A percentile compares a stretch with the other conserved stretches of the same genome.
Conservation (phyloP, 2,113 vertebrate species). For the Alligator mississippiensis region DNA sequence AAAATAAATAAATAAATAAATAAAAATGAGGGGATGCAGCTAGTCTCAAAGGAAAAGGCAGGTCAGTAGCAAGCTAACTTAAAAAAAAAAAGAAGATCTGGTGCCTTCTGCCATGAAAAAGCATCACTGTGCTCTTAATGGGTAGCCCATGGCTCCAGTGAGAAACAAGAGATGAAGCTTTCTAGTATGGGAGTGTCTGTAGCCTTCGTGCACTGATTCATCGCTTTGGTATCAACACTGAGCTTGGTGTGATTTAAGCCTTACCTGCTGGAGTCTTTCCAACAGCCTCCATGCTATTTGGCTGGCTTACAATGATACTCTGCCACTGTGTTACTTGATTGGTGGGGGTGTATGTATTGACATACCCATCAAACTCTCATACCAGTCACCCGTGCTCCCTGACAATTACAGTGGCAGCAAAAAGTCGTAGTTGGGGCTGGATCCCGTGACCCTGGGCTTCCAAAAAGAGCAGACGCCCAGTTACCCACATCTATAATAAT, state of each 20-base stretch:
- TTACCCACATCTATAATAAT: neutral
- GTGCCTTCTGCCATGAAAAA: neutral
- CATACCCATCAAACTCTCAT: slow-evolving; percentile 31
- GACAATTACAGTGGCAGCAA: neutral
- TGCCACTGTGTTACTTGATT: neutral
- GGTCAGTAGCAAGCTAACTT: slow-evolving; percentile 28
- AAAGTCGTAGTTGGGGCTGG: neutral
- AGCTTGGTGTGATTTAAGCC: neutral
- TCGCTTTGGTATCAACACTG: neutral
- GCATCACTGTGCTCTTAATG: neutral
- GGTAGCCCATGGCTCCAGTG: neutral
- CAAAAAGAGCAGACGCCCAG: neutral
- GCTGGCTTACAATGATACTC: neutral
- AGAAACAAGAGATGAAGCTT: neutral
- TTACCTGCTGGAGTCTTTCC: slow-evolving; percentile 23
- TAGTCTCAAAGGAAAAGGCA: slow-evolving; percentile 48
- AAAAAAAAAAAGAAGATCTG: neutral
- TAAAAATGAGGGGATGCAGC: neutral
- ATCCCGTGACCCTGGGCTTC: neutral
- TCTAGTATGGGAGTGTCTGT: neutral
- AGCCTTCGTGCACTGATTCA: neutral
- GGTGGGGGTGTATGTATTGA: slow-evolving; percentile 1
- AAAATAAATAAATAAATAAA: neutral
- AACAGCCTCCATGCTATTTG: neutral
- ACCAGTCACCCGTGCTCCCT: neutral